Evolutionary conservation across 1,140 invertebrate genomes (phyloP).

Genomic region (Halesus radiatus): DNA sequence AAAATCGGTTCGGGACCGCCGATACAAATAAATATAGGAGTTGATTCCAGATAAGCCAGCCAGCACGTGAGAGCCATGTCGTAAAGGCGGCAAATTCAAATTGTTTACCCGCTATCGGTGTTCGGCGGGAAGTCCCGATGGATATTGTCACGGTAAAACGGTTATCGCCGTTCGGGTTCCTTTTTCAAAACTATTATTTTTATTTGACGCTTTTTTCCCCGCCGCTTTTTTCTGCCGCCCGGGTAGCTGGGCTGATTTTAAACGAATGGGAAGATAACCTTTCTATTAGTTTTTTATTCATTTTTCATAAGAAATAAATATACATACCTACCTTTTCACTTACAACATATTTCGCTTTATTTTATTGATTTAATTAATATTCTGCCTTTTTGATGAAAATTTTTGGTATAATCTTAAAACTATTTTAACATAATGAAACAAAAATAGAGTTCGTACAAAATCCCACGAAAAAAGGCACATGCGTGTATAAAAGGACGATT

Average conservation of each 20-base stretch:
- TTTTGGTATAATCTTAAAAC: too few species aligned
- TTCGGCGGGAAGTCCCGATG: slow-evolving; percentile 38
- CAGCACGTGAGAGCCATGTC: slow-evolving; percentile 53
- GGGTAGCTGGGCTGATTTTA: background rate
- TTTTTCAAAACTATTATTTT: slow-evolving; percentile 17
- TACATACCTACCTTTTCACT: too few species aligned
- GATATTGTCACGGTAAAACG: slow-evolving; percentile 40
- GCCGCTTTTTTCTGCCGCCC: background rate
- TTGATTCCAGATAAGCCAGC: slow-evolving; percentile 54
- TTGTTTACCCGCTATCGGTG: slow-evolving; percentile 53
- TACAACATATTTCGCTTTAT: too few species aligned
- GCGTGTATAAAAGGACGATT: too few species aligned
- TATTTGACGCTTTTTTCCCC: too few species aligned
- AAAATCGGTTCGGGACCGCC: slow-evolving; percentile 40
- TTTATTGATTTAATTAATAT: too few species aligned
- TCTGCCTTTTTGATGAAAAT: too few species aligned
- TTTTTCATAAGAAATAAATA: too few species aligned
- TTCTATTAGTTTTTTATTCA: too few species aligned
- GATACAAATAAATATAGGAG: slow-evolving; percentile 57
- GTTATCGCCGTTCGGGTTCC: slow-evolving; percentile 25
- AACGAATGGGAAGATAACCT: background rate
- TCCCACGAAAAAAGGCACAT: too few species aligned
- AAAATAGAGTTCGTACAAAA: too few species aligned
- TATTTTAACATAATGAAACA: too few species aligned
- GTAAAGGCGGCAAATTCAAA: slow-evolving; percentile 55